Base-by-base conservation (phyloP, 2,888 invertebrate species). In the Eledona agricola region DNA sequence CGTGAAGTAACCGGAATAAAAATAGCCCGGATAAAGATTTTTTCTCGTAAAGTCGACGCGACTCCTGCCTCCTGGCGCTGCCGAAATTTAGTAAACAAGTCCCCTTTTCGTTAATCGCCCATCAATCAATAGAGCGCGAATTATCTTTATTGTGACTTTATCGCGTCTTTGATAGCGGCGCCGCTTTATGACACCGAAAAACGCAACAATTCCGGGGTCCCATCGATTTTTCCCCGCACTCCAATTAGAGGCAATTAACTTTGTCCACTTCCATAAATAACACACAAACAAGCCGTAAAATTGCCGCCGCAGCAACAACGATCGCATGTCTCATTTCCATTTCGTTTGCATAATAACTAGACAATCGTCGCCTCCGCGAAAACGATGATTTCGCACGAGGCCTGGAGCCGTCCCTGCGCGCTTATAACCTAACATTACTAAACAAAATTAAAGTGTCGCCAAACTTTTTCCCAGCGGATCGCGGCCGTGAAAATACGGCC, bases 361-460 rank as follows among this genome's bases (percentile, higher is more conserved):
- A 23, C 45, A 45, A 45, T 45, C 28, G 45, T 45, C 32, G 34
- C 45, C 34, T 45, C 10, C 7, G 7, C 11, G 4, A 5, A 5
- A 31, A 16, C 32, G 32, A 4, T 32, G 16, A 43, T 31, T 29
- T 16, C 12, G 7, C 7, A 32, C 10, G 17, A 32, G 19, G 7
- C 13, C 15, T 20, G 17, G 35, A 34, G 23, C 34, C 51, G 42
- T 16, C 43, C 35, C 40, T 45, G 35, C n/a, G 20, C 45, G 35
- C 40, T 26, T 51, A 51, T 60, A 60, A 58, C 60, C 63, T 60
- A 57, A 58, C 60, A 59, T 57, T 59, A 60, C 54, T 53, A 58
- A 60, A 63, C 60, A 58, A 57, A 59, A 60, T 56, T 51, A 58
- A 60, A 60, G 55, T 54, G 9, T 4, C 9, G 15, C 5, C 15